Evolutionary conservation across 2,888 invertebrate species (phyloP).

Genomic region (Ichneumoninae sp.): DNA sequence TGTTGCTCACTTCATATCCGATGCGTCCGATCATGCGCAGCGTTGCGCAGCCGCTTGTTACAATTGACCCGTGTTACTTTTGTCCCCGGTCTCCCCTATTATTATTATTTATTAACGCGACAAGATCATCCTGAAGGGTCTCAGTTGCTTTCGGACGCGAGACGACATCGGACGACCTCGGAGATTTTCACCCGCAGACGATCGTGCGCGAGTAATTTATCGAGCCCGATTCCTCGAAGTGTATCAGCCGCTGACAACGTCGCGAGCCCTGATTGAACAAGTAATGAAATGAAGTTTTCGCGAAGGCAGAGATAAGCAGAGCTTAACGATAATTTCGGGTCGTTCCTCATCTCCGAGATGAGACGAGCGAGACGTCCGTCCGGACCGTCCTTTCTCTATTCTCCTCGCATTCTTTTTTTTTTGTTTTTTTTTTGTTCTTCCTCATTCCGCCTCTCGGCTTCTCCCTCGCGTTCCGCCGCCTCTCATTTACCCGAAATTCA

Average conservation of each 20-base stretch:
- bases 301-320: conserved; percentile 36
- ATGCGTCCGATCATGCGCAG: too few species aligned
- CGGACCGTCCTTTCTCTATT: conserved; percentile 14
- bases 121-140: too few species aligned
- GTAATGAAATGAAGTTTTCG: not conserved
- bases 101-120: too few species aligned
- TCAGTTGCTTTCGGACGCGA: too few species aligned
- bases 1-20: too few species aligned
- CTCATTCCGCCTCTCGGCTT: not conserved
- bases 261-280: not conserved
- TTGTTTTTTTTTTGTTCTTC: conserved; percentile 1
- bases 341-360: conserved; percentile 43
- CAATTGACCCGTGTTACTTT: too few species aligned
- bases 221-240: not conserved
- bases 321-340: conserved; percentile 67
- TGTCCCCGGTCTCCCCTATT: too few species aligned
- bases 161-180: too few species aligned
- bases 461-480: conserved; percentile 45
- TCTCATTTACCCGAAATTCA: conserved; percentile 70
- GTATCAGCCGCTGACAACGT: not conserved
- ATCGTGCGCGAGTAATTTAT: not conserved
- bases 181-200: not conserved
- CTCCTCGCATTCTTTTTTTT: conserved; percentile 17
- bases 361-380: conserved; percentile 36
- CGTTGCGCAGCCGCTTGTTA: too few species aligned